phyloP scores from a whole-genome alignment of 2,888 invertebrate genomes.

The Brachyopa scutellaris region DNA sequence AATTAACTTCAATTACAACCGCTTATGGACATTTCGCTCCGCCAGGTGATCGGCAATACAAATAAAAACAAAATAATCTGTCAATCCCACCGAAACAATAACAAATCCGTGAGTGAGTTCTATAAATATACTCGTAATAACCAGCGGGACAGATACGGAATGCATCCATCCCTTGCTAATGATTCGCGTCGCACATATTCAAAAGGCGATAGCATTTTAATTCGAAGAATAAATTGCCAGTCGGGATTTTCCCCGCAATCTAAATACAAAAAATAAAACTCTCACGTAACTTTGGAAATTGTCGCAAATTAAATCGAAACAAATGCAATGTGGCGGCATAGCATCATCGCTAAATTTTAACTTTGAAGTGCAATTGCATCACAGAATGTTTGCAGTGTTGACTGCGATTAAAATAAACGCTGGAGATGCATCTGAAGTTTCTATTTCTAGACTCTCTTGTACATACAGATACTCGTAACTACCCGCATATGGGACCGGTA shows the following conservation, averaged over 20 bases:
- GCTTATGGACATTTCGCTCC: neutral
- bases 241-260: slow-evolving; percentile 41
- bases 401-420: neutral
- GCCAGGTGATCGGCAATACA: neutral
- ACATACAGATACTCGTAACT: no score
- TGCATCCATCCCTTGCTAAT: neutral
- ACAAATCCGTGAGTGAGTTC: slow-evolving; percentile 2
- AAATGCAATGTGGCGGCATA: neutral
- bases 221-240: slow-evolving; percentile 12
- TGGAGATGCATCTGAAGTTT: slow-evolving; percentile 13
- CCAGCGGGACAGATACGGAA: no score
- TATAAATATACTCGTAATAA: neutral
- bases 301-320: slow-evolving; percentile 35
- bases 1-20: slow-evolving; percentile 17
- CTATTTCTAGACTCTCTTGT: no score
- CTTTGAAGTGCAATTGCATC: slow-evolving; percentile 27
- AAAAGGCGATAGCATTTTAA: slow-evolving; percentile 13
- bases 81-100: neutral
- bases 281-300: slow-evolving; percentile 64
- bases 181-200: slow-evolving; percentile 13
- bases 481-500: slow-evolving; percentile 14
- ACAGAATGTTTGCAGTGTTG: neutral
- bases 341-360: slow-evolving; percentile 28
- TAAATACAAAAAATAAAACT: slow-evolving; percentile 15
- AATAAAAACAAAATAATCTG: neutral